Conservation (phyloP, 2,113 vertebrate species). For the Cyphotilapia sp. region DNA sequence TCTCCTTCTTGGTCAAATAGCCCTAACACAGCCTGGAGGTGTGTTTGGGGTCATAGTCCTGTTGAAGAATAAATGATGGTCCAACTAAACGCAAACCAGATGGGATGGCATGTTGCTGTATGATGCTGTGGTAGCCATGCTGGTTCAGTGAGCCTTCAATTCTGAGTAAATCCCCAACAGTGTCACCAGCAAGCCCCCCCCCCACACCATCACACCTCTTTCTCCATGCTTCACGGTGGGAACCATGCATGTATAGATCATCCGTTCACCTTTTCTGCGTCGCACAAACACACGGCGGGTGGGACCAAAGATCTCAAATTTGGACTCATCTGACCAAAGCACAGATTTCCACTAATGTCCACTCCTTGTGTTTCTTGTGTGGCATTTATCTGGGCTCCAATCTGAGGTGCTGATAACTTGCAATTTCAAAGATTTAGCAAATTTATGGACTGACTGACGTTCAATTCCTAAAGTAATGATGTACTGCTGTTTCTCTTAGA, state of each 20-base stretch:
- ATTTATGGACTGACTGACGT: neutral
- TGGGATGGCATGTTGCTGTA: neutral
- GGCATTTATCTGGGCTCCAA: neutral
- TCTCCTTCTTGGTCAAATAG: neutral
- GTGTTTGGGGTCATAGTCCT: neutral
- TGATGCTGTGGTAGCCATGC: neutral
- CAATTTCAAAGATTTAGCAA: neutral
- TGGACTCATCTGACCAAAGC: neutral
- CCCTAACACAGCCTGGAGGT: neutral
- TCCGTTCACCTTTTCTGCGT: neutral
- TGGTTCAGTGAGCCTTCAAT: neutral
- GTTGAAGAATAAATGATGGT: neutral
- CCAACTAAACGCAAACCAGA: neutral
- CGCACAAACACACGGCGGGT: accelerated
- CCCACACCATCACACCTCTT: neutral
- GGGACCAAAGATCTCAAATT: neutral
- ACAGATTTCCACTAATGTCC: neutral
- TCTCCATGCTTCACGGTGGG: neutral
- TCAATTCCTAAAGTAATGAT: neutral
- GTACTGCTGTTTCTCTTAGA: neutral
- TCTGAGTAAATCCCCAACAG: neutral
- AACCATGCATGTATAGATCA: neutral
- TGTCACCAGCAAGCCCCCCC: neutral
- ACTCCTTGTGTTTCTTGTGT: neutral
- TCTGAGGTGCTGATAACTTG: neutral